Conservation (phyloP, 2,797 vertebrate species). For the Cetoscarus ocellatus region DNA sequence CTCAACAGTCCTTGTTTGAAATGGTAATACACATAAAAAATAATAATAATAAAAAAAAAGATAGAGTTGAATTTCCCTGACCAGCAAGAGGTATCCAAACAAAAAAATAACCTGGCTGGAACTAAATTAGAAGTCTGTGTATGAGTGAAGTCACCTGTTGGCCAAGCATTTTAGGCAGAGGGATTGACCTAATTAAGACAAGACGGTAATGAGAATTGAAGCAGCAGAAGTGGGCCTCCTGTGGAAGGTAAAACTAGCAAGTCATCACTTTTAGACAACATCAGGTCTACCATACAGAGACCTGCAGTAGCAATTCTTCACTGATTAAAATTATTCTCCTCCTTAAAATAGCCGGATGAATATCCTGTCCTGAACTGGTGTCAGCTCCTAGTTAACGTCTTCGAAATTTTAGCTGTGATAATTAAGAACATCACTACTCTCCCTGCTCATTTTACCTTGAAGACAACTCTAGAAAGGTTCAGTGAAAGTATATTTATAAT, state of each 20-base stretch:
- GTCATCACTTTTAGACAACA: background rate
- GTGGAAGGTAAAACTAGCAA: background rate
- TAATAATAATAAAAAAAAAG: too few species aligned
- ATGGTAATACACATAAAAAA: too few species aligned
- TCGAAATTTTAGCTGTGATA: background rate
- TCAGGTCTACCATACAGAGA: background rate
- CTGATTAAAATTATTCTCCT: background rate
- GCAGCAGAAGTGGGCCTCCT: background rate
- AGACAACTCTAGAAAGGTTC: background rate
- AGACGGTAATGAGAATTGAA: conserved; percentile 1
- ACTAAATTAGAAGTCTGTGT: conserved; percentile 3
- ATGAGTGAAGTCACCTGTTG: background rate
- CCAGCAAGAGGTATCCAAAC: background rate
- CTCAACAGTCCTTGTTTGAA: background rate
- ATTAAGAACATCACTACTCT: conserved; percentile 4
- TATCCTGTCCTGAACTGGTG: background rate
- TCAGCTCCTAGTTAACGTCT: background rate
- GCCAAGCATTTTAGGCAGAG: background rate
- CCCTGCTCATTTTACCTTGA: background rate
- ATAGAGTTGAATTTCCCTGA: background rate
- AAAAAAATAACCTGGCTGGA: conserved; percentile 8
- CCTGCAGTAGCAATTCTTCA: too few species aligned
- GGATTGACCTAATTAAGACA: background rate
- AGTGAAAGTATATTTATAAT: too few species aligned
- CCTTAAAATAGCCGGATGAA: background rate